Percentiles rank a stretch among this genome's conserved stretches.
Conservation (phyloP, 2,797 vertebrate species). For the Rhinichthys osculus region DNA sequence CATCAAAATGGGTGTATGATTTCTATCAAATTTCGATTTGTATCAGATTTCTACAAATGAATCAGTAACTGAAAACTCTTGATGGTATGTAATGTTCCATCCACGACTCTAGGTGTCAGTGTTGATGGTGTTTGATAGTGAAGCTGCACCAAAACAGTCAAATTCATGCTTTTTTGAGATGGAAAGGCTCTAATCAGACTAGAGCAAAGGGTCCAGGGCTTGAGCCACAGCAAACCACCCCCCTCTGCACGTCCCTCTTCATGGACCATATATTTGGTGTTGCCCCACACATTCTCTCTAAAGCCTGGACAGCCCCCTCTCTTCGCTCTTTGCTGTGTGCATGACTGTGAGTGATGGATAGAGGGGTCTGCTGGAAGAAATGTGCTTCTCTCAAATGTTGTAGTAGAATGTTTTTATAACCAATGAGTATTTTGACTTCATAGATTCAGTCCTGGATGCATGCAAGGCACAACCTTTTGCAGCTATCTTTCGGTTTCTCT, state of each 20-base stretch:
- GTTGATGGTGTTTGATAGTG: not conserved
- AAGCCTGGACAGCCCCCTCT: slow-evolving; percentile 1
- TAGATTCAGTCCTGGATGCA: slow-evolving; percentile 68
- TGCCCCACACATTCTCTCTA: not conserved
- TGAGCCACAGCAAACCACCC: not conserved
- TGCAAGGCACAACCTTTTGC: slow-evolving; percentile 71
- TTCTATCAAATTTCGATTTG: slow-evolving; percentile 44
- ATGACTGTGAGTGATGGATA: slow-evolving; percentile 5
- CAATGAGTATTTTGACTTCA: slow-evolving; percentile 41
- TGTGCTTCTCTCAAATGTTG: slow-evolving; percentile 65
- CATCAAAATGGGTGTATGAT: not conserved
- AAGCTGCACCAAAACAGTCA: not conserved
- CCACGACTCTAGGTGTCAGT: slow-evolving; percentile 1
- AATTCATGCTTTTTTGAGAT: not conserved
- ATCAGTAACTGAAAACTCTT: not conserved
- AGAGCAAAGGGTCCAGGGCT: not conserved
- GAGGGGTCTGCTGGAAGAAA: slow-evolving; percentile 40
- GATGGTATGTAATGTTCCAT: not conserved
- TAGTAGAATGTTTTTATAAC: not conserved
- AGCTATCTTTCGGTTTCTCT: not conserved
- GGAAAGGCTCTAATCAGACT: not conserved
- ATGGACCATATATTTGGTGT: not conserved
- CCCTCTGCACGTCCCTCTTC: slow-evolving; percentile 11
- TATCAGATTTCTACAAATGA: slow-evolving; percentile 44
- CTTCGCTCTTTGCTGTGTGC: not conserved